Evolutionary conservation across 2,113 vertebrate genomes (phyloP).

Genomic region (Cathartes aura): DNA sequence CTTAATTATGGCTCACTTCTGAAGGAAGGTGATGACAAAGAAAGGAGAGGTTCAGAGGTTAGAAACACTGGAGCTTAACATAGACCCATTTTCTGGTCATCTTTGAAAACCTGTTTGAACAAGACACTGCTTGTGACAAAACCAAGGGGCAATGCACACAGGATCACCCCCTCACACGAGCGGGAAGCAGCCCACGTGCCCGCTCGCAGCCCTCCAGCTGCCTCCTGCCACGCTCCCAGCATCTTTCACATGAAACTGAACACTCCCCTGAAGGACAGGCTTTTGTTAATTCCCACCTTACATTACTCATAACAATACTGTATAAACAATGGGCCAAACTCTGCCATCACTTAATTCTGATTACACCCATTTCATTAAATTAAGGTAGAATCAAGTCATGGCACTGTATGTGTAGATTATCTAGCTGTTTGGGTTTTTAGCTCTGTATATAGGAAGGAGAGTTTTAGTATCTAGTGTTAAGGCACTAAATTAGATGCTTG

Average conservation of each 20-base stretch:
- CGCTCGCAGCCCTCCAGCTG: neutral
- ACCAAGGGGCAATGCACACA: neutral
- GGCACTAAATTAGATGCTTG: neutral
- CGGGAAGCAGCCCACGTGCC: neutral
- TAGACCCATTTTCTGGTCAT: neutral
- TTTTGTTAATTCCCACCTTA: neutral
- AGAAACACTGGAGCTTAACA: neutral
- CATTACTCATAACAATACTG: neutral
- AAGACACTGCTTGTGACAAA: neutral
- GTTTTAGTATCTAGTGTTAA: neutral
- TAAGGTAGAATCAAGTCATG: neutral
- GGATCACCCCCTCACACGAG: fast-evolving
- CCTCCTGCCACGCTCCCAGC: neutral
- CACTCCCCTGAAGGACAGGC: neutral
- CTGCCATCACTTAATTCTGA: neutral
- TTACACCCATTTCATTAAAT: neutral
- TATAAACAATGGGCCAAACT: neutral
- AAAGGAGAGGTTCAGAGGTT: neutral
- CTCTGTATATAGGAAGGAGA: neutral
- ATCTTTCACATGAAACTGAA: neutral
- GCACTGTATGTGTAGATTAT: fast-evolving
- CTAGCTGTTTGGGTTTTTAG: neutral
- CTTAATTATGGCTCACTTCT: neutral
- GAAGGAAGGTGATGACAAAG: neutral
- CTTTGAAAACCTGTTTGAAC: neutral